These are phyloP conservation scores for Hypotaenidia philippensis DNA, from an alignment of 2,797 vertebrate genomes.

Conservation along the genomic window DNA sequence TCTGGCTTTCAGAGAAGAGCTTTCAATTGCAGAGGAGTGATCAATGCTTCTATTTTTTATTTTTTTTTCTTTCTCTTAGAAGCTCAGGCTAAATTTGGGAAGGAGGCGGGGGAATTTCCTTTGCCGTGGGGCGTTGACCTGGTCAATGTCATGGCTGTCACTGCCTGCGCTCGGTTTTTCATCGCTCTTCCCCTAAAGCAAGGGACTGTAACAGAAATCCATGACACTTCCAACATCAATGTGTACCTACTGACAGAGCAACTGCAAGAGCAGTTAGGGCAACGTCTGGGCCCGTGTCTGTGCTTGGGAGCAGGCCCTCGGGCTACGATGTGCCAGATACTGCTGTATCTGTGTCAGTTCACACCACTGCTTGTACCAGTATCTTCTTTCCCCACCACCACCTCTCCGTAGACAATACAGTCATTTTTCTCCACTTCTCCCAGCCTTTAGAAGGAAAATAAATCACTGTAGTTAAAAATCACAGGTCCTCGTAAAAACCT, in stretches of 20 bases:
- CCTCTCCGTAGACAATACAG: not conserved
- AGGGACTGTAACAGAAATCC: not conserved
- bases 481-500: not conserved
- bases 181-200: not conserved
- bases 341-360: not conserved
- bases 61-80: not conserved
- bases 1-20: not conserved
- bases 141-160: not conserved
- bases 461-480: conserved; percentile 17
- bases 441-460: conserved; percentile 9
- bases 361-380: not conserved
- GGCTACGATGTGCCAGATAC: not conserved
- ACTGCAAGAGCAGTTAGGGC: not conserved
- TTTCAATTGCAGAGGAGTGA: not conserved
- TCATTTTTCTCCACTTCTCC: not conserved
- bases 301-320: not conserved
- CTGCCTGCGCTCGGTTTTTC: fast-evolving
- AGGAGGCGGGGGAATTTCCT: not conserved
- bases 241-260: not conserved
- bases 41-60: not conserved
- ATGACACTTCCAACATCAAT: not conserved
- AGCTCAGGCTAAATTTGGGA: not conserved
- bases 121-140: not conserved
- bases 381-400: not conserved
- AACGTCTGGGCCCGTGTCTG: not conserved